Conservation (phyloP, 2,113 vertebrate species). For the Salvelinus fontinalis region DNA sequence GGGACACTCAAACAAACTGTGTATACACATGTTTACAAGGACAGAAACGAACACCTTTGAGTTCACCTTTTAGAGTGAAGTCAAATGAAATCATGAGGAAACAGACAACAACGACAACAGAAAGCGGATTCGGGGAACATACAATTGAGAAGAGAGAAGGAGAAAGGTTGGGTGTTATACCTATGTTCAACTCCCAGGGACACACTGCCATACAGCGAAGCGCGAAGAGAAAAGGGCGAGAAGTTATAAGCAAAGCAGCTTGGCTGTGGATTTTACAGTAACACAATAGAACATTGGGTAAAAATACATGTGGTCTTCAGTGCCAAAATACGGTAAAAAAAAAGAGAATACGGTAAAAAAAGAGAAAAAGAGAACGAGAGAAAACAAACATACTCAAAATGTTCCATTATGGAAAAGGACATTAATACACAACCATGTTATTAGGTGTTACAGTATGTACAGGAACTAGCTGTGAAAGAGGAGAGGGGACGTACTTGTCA, state of each 20-base stretch:
- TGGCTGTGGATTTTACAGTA: neutral
- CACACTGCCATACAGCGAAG: slow-evolving; percentile 69
- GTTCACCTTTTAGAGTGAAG: neutral
- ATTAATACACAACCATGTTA: too few relatives aligned
- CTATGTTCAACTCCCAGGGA: slow-evolving; percentile 92
- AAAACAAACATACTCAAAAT: too few relatives aligned
- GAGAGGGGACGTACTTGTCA: slow-evolving; percentile 81
- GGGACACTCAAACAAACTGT: neutral
- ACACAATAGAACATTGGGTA: too few relatives aligned
- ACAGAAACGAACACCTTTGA: neutral
- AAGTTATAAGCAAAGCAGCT: slow-evolving; percentile 6
- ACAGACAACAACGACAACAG: slow-evolving; percentile 1
- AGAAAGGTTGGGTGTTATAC: slow-evolving; percentile 69
- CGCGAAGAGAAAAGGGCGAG: slow-evolving; percentile 50
- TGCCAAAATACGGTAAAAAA: neutral
- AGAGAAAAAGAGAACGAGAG: too few relatives aligned
- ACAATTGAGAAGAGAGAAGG: slow-evolving; percentile 21
- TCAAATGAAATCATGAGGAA: neutral
- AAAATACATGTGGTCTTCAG: too few relatives aligned
- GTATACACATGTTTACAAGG: neutral
- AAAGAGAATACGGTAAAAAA: neutral
- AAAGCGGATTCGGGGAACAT: slow-evolving; percentile 19
- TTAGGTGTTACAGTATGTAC: neutral
- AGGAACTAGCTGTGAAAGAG: slow-evolving; percentile 61
- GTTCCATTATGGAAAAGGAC: too few relatives aligned